Evolutionary conservation across 2,113 vertebrate genomes (phyloP), one percentile per base, ranked within the genome.

Genomic region (Campylorhamphus procurvoides): DNA sequence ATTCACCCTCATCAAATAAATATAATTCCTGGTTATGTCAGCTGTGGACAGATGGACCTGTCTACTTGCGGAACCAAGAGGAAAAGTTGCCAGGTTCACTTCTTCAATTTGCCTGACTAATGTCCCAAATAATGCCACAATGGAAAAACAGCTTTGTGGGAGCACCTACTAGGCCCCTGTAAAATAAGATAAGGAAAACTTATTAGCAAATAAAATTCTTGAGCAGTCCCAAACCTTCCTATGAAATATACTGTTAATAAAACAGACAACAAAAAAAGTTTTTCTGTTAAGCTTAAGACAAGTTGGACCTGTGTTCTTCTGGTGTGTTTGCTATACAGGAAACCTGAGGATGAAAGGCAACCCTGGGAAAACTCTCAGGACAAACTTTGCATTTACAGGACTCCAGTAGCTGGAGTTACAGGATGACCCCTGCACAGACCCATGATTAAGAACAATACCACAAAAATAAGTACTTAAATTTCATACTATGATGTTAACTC

Each of bases 331-430:
- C 35, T 63, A 8, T 29, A 59, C 7, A 47, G 50, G 25, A 86
- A 72, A 47, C 49, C 11, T 31, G 16, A 84, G 44, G 82, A 75
- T 31, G 29, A 71, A 86, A 84, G 55, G 46, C 47, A 88, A 33
- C 40, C 44, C 31, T 31, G 67, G 73, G 40, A 85, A 93, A 92
- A 84, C n/a, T 90, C 76, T 55, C 44, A 74, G 59, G 47, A 20
- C 76, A 75, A 86, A 59, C 27, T 69, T 18, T 44, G 78, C 74
- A 79, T 68, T 82, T 62, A 58, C 37, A 80, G 55, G 69, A 79
- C 77, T 91, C 44, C 93, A 73, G 87, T 95, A 94, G 91, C 84
- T 91, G 89, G 81, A 85, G 62, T 87, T 90, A 91, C 73, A 85
- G 87, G 86, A 90, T 87, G 87, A 90, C 79, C 88, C 29, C 44